A percentile compares a stretch with the other conserved stretches of the same genome.
Evolutionary conservation across 2,888 invertebrate genomes (phyloP).

Genomic region (Ryuthela nishihirai): DNA sequence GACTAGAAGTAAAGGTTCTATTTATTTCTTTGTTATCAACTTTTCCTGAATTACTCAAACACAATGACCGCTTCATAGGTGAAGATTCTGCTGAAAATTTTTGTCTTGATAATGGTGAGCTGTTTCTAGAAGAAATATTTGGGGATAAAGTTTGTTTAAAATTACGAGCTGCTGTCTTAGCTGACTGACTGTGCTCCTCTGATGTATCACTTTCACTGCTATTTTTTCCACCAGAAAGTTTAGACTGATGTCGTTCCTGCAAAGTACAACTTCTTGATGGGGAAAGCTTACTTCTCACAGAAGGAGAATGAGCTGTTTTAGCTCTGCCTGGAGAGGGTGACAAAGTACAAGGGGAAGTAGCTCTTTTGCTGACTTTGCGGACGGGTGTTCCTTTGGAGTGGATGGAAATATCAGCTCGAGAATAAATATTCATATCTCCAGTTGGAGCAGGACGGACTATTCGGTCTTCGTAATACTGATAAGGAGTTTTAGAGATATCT

Average conservation of each 20-base stretch:
- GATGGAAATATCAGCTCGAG: background rate
- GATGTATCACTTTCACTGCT: slow-evolving; percentile 30
- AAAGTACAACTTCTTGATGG: slow-evolving; percentile 33
- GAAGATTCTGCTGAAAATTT: too few species aligned
- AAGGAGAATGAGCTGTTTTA: slow-evolving; percentile 23
- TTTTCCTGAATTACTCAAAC: too few species aligned
- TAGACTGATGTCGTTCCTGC: slow-evolving; percentile 10
- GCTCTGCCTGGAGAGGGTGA: slow-evolving; percentile 19
- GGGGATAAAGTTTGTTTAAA: too few species aligned
- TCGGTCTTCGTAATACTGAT: slow-evolving; percentile 37
- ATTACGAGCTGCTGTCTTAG: background rate
- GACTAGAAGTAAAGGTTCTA: too few species aligned
- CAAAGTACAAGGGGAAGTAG: slow-evolving; percentile 23
- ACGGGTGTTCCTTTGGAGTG: slow-evolving; percentile 10
- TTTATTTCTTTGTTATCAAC: too few species aligned
- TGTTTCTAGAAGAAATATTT: too few species aligned
- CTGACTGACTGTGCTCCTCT: slow-evolving; percentile 9
- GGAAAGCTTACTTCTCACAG: slow-evolving; percentile 15
- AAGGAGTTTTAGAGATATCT: slow-evolving; percentile 15
- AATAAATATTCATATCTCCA: slow-evolving; percentile 14
- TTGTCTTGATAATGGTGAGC: too few species aligned
- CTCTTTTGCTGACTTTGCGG: slow-evolving; percentile 32
- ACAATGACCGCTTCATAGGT: too few species aligned
- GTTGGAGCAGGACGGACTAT: slow-evolving; percentile 30
- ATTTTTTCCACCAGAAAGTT: slow-evolving; percentile 17